A percentile compares a stretch with the other conserved stretches of the same genome.
These are phyloP conservation scores for Drosophila paulistorum DNA, from an alignment of 1,140 invertebrate genomes.

Conservation along the genomic window DNA sequence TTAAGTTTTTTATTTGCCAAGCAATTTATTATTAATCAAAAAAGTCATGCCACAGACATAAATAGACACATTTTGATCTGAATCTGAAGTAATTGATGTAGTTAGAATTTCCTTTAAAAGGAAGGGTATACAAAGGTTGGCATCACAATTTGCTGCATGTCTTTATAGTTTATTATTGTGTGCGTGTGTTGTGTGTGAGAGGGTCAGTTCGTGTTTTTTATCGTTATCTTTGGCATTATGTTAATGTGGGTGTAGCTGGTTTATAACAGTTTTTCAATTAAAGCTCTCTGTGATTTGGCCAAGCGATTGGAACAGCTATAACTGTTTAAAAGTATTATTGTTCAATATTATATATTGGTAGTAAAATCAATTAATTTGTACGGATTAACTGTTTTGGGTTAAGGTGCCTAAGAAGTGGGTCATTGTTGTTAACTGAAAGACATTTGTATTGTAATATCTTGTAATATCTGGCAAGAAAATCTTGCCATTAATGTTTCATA, in stretches of 20 bases:
- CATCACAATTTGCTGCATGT: neutral
- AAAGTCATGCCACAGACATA: too few relatives aligned
- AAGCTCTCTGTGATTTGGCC: constrained; percentile 34
- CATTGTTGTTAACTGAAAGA: constrained; percentile 37
- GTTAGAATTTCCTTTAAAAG: too few relatives aligned
- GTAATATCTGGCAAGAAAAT: constrained; percentile 9
- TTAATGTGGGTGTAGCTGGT: constrained; percentile 71
- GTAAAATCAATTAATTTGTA: constrained; percentile 29
- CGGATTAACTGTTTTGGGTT: constrained; percentile 7
- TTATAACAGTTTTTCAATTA: constrained; percentile 63
- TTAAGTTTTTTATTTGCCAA: too few relatives aligned
- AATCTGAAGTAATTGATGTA: too few relatives aligned
- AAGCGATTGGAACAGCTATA: constrained; percentile 53
- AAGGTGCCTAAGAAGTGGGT: constrained; percentile 53
- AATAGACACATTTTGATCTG: too few relatives aligned
- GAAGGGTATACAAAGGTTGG: constrained; percentile 36
- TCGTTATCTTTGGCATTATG: constrained; percentile 45
- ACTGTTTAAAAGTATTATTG: constrained; percentile 45
- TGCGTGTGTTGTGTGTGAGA: constrained; percentile 7
- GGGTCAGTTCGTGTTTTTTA: constrained; percentile 14
- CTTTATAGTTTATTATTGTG: neutral
- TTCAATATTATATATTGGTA: constrained; percentile 18
- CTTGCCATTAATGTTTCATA: neutral
- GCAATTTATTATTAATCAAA: too few relatives aligned
- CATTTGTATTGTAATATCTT: neutral